These are phyloP conservation scores for Pachyseris speciosa DNA, from an alignment of 64 coral and sea anemone species.

Conservation along the genomic window DNA sequence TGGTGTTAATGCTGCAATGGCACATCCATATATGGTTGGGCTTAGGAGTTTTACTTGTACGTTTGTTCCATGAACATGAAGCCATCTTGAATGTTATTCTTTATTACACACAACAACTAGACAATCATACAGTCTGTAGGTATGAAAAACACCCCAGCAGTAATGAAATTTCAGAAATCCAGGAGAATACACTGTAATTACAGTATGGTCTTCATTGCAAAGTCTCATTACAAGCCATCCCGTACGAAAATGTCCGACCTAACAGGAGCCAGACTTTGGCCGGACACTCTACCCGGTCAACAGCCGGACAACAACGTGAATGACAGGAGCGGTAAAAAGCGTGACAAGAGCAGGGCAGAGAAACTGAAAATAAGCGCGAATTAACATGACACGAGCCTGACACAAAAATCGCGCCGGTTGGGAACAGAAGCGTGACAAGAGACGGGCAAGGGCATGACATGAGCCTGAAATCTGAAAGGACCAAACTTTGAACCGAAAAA, in stretches of 20 bases:
- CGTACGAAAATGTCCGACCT: neutral
- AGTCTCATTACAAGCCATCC: too few relatives aligned
- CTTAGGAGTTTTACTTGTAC: too few relatives aligned
- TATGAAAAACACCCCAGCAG: too few relatives aligned
- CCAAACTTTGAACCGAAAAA: slow-evolving; percentile 11
- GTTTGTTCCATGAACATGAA: too few relatives aligned
- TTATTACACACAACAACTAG: too few relatives aligned
- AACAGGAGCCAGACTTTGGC: slow-evolving; percentile 11
- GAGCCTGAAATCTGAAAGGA: slow-evolving; percentile 17
- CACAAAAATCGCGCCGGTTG: neutral
- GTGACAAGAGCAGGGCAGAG: neutral
- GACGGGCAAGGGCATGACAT: slow-evolving; percentile 16
- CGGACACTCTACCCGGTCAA: neutral
- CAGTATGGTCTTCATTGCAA: too few relatives aligned
- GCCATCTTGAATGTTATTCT: too few relatives aligned
- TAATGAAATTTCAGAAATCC: too few relatives aligned
- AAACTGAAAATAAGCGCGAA: neutral
- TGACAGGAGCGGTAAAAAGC: neutral
- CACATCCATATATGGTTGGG: too few relatives aligned
- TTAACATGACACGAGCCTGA: neutral
- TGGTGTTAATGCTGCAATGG: too few relatives aligned
- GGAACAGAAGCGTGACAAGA: slow-evolving; percentile 21
- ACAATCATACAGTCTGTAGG: too few relatives aligned
- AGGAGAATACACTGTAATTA: too few relatives aligned
- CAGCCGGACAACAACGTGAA: neutral